Base-by-base conservation (phyloP, 2,797 vertebrate species). In the Cossypha heuglini region DNA sequence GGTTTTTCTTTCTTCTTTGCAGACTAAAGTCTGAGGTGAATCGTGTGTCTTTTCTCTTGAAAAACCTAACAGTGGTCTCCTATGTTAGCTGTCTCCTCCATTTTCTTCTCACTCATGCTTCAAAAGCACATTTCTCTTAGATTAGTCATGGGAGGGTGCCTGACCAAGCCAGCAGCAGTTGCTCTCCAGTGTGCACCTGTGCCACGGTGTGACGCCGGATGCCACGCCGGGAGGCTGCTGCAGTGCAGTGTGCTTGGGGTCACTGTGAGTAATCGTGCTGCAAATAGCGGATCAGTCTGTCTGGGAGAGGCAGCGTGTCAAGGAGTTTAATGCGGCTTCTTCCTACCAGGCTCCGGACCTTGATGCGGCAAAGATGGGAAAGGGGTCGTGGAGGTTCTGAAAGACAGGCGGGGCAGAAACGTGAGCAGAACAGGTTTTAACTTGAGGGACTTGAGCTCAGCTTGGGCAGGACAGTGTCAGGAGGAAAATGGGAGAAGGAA, bases 311-410 rank as follows among this genome's bases (percentile, higher is more conserved):
- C 95, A 99, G 96, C 2, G 97, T 97, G 72, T 98, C 96, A 11
- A 99, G 94, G 58, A 98, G 98, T 55, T 97, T 97, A 72, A 99
- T 97, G 68, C 99, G 98, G n/a, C 97, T 95, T 52, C 96, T 98
- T 77, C 99, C 99, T 46, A 99, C 94, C 81, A 98, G 96, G 73
- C 97, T 98, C 72, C 99, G 98, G 51, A 99, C 98, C 93, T 91
- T 98, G 83, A 99, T 88, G 80, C 99, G 98, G 93, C 99, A 99
- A 35, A 99, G 98, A 90, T 99, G 99, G 92, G 97, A 97, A 92
- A 99, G 98, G 3, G 98, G 96, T 46, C 99, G 98, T 0, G 99
- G 99, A 13, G 97, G 98, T 24, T 97, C 99, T 99, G 97, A 67
- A 96, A 96, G 94, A 88, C 95, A 79, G 68, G 68, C 3, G 46